Conservation (phyloP, 2,888 invertebrate species). For the Parnassius apollo region DNA sequence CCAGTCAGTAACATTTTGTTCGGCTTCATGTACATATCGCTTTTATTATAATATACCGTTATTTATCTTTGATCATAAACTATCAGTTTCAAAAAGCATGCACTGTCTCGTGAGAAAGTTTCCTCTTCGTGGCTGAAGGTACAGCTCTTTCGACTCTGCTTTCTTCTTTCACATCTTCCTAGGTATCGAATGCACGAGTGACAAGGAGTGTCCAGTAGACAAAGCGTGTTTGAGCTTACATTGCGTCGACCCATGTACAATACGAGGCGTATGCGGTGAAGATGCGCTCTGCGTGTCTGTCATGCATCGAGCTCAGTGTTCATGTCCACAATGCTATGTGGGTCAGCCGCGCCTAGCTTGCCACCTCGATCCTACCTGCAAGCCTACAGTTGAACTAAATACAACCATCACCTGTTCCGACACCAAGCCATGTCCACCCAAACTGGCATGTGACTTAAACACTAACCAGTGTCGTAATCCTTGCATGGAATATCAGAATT, state of each 20-base stretch:
- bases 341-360: constrained; percentile 91
- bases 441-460: constrained; percentile 85
- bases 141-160: constrained; percentile 86
- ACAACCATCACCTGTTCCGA: constrained; percentile 83
- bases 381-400: constrained; percentile 82
- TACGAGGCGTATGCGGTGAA: constrained; percentile 93
- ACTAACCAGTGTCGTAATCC: constrained; percentile 90
- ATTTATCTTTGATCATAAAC: constrained; percentile 78
- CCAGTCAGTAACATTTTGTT: constrained; percentile 78
- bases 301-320: constrained; percentile 91
- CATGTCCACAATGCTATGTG: constrained; percentile 93
- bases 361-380: constrained; percentile 89
- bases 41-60: constrained; percentile 81
- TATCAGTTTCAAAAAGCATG: constrained; percentile 83
- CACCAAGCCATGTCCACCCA: constrained; percentile 87
- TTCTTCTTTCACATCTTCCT: constrained; percentile 82
- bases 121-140: constrained; percentile 94
- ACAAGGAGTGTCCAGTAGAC: constrained; percentile 95
- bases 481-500: constrained; percentile 86
- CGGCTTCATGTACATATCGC: constrained; percentile 83
- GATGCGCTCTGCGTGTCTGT: constrained; percentile 94
- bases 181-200: constrained; percentile 94
- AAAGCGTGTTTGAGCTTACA: constrained; percentile 95
- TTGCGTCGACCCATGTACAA: constrained; percentile 94
- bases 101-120: constrained; percentile 88